phyloP scores from a whole-genome alignment of 2,797 vertebrate genomes.

The Momotus momota region DNA sequence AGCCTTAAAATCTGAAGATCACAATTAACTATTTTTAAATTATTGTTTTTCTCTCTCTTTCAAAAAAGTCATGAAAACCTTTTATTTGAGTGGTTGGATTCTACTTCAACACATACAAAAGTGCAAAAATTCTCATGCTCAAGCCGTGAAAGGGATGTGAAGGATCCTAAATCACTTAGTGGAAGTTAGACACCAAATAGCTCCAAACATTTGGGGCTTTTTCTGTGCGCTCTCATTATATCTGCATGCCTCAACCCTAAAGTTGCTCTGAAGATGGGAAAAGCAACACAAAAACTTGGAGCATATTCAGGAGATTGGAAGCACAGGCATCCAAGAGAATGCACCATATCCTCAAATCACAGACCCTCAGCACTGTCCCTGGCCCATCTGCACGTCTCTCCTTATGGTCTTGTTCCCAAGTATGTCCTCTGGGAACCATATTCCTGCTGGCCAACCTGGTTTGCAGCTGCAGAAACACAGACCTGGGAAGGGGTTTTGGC shows the following conservation, averaged over 20 bases:
- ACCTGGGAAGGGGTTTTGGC: background rate
- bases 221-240: background rate
- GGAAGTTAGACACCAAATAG: background rate
- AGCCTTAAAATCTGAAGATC: background rate
- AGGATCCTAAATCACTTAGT: background rate
- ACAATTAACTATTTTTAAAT: background rate
- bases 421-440: background rate
- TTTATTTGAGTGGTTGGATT: background rate
- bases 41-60: background rate
- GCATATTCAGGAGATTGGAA: background rate
- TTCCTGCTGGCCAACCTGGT: background rate
- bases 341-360: background rate
- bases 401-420: background rate
- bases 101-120: background rate
- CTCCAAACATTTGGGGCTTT: background rate
- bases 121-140: background rate
- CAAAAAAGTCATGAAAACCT: background rate
- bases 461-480: conserved; percentile 40
- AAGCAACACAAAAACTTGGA: background rate
- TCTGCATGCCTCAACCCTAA: background rate
- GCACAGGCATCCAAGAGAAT: background rate
- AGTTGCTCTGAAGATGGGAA: background rate
- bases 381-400: background rate
- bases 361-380: background rate
- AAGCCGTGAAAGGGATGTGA: background rate